These are phyloP conservation scores for Campylomormyrus tamandua DNA, from an alignment of 2,113 vertebrate species.

Conservation along the genomic window DNA sequence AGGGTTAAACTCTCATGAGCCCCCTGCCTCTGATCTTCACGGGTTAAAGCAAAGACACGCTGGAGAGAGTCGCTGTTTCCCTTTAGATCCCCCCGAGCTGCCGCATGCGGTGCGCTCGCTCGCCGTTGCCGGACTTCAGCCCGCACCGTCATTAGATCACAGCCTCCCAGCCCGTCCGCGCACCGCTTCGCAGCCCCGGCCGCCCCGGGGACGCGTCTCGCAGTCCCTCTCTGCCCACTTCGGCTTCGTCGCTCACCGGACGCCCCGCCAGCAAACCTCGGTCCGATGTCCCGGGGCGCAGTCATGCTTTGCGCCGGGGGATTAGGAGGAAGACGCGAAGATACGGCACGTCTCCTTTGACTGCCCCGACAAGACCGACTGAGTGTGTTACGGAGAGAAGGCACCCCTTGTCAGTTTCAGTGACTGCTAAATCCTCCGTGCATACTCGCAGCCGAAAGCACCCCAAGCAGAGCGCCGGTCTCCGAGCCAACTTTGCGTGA, in stretches of 20 bases:
- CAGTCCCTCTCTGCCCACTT: background rate
- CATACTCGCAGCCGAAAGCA: background rate
- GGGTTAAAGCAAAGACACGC: constrained; percentile 36
- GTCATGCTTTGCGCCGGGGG: constrained; percentile 24
- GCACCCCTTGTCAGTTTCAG: constrained; percentile 22
- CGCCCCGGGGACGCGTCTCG: background rate
- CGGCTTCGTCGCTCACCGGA: constrained; percentile 4
- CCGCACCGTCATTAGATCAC: constrained; percentile 3
- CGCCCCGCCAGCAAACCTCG: constrained; percentile 1
- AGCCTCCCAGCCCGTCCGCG: background rate
- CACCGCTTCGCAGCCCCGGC: background rate
- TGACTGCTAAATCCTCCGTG: constrained; percentile 16
- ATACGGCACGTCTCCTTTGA: constrained; percentile 10
- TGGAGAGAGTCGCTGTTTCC: constrained; percentile 27
- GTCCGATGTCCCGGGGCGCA: constrained; percentile 17
- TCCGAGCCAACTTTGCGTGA: constrained; percentile 8
- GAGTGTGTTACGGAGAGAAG: constrained; percentile 15
- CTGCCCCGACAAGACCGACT: constrained; percentile 22
- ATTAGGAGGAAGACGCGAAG: constrained; percentile 15
- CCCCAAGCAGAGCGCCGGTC: constrained; percentile 15
- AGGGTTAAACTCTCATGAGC: constrained; percentile 34
- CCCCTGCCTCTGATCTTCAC: constrained; percentile 25
- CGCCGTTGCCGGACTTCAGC: constrained; percentile 18
- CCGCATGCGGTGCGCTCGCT: constrained; percentile 11
- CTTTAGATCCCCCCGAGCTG: constrained; percentile 23